Conservation (phyloP, 2,797 vertebrate species). For the Poeciliopsis paucimaculata region DNA sequence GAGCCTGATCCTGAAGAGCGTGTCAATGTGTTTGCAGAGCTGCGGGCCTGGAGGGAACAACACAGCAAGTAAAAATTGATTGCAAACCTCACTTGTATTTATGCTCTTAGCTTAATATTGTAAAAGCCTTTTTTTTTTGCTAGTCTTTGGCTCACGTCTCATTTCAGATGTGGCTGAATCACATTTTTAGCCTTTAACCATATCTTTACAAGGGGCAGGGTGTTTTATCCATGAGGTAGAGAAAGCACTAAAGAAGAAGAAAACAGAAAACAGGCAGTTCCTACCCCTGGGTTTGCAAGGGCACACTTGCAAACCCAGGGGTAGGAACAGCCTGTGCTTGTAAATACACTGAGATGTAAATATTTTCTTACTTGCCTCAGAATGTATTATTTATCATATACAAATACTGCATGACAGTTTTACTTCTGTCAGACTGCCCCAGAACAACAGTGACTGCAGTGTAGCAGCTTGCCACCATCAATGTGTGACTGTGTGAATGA, state of each 20-base stretch:
- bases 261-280: background rate
- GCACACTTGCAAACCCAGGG: background rate
- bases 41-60: constrained; percentile 76
- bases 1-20: constrained; percentile 53
- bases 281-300: background rate
- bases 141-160: background rate
- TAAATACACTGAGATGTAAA: background rate
- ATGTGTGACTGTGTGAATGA: too few relatives aligned
- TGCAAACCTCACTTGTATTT: background rate
- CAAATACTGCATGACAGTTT: too few relatives aligned
- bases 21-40: constrained; percentile 73
- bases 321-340: background rate
- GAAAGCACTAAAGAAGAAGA: background rate
- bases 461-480: too few relatives aligned
- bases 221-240: background rate
- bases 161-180: background rate
- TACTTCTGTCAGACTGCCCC: too few relatives aligned
- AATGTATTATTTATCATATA: too few relatives aligned
- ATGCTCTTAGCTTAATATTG: background rate
- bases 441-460: too few relatives aligned
- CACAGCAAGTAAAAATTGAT: constrained; percentile 71
- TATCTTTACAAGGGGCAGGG: background rate
- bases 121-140: background rate
- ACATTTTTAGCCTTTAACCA: background rate
- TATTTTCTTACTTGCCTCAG: background rate